These are phyloP conservation scores for Trichonephila clavata DNA, from an alignment of 1,140 invertebrate species.

Conservation along the genomic window DNA sequence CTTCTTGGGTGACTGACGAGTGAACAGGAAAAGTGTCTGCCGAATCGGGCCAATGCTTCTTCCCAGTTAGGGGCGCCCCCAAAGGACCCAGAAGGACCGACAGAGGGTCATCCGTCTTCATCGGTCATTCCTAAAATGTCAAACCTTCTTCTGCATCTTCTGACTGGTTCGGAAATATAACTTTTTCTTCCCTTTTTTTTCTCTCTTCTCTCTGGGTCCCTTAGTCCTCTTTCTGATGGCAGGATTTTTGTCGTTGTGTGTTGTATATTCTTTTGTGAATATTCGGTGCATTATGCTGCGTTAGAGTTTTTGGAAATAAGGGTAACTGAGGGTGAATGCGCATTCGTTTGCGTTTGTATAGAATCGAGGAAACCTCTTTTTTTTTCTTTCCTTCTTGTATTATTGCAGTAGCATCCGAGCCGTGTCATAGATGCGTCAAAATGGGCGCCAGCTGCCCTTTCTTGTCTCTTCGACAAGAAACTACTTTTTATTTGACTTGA, in stretches of 20 bases:
- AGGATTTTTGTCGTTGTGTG: constrained; percentile 32
- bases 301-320: constrained; percentile 44
- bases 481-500: neutral
- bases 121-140: constrained; percentile 76
- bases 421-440: constrained; percentile 36
- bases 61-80: constrained; percentile 41
- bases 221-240: neutral
- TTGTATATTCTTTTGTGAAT: constrained; percentile 26
- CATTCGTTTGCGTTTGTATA: constrained; percentile 73
- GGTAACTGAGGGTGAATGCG: constrained; percentile 70
- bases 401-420: constrained; percentile 57
- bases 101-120: constrained; percentile 72
- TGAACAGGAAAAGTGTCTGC: constrained; percentile 16
- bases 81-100: constrained; percentile 53
- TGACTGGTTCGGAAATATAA: constrained; percentile 47
- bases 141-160: constrained; percentile 73
- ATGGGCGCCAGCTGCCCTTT: constrained; percentile 50
- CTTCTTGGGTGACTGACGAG: constrained; percentile 55
- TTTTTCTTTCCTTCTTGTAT: neutral
- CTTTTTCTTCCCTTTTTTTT: neutral
- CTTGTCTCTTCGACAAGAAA: neutral
- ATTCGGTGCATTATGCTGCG: constrained; percentile 33
- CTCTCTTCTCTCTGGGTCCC: neutral
- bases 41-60: constrained; percentile 6
- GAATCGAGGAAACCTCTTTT: neutral